Evolutionary conservation across 2,113 vertebrate species (phyloP).

Genomic region (Hemiscyllium ocellatum): DNA sequence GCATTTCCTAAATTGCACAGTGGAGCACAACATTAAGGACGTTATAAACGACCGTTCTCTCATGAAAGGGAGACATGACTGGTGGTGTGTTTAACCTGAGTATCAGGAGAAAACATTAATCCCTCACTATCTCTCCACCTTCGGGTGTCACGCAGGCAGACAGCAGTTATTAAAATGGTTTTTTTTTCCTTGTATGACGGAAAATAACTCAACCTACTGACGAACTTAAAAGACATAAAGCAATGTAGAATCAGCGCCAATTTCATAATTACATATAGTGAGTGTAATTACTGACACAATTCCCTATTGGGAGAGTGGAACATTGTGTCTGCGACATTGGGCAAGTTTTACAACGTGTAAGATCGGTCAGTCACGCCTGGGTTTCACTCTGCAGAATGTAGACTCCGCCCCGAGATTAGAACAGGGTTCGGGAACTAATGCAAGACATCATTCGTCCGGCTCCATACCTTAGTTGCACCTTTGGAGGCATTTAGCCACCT

Average conservation of each 20-base stretch:
- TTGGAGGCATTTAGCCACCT: not conserved
- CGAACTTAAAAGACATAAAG: not conserved
- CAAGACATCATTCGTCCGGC: not conserved
- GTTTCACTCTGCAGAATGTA: not conserved
- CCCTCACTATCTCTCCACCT: not conserved
- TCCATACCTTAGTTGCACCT: too few relatives aligned
- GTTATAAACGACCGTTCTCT: too few relatives aligned
- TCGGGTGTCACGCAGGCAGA: not conserved
- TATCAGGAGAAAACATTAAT: not conserved
- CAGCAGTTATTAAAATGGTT: not conserved
- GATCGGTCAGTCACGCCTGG: too few relatives aligned
- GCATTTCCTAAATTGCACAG: too few relatives aligned
- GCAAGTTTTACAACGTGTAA: too few relatives aligned
- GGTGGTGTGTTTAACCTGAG: too few relatives aligned
- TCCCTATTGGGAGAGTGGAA: too few relatives aligned
- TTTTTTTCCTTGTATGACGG: not conserved
- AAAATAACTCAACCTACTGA: not conserved
- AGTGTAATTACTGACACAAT: not conserved
- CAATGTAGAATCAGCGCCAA: not conserved
- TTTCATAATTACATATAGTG: too few relatives aligned
- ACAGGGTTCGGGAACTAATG: not conserved
- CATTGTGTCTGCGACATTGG: too few relatives aligned
- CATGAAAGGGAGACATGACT: too few relatives aligned
- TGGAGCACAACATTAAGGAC: too few relatives aligned
- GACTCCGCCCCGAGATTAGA: not conserved